phyloP scores from a whole-genome alignment of 2,888 invertebrate genomes.

The Leptopilina myrica region DNA sequence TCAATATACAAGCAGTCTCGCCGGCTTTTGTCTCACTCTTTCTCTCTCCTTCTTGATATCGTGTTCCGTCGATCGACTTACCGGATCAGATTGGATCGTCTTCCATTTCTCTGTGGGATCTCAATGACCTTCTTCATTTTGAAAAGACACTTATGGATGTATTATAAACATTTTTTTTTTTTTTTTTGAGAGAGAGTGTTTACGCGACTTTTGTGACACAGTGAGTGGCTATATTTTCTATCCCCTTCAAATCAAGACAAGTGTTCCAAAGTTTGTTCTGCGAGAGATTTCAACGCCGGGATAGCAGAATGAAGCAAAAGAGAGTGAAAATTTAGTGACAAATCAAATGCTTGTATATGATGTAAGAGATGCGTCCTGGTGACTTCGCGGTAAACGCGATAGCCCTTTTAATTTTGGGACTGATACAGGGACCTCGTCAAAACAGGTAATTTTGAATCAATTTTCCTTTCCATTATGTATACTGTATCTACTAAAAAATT shows the following conservation, averaged over 20 bases:
- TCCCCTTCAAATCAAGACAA: neutral
- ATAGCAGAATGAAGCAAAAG: constrained; percentile 29
- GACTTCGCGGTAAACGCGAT: constrained; percentile 76
- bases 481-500: too few relatives aligned
- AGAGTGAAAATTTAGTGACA: constrained; percentile 58
- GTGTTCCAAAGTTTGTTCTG: neutral
- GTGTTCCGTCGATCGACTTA: constrained; percentile 45
- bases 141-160: constrained; percentile 25
- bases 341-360: constrained; percentile 70
- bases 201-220: constrained; percentile 34
- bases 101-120: constrained; percentile 28
- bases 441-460: constrained; percentile 64
- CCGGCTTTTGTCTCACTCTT: constrained; percentile 1
- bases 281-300: constrained; percentile 42
- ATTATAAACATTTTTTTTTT: neutral
- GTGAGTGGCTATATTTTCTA: constrained; percentile 19
- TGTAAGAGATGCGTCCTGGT: constrained; percentile 76
- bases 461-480: too few relatives aligned
- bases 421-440: constrained; percentile 72
- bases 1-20: neutral
- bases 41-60: constrained; percentile 42
- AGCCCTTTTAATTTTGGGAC: constrained; percentile 75
- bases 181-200: neutral
- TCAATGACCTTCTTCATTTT: constrained; percentile 21
- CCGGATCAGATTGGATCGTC: constrained; percentile 37